These are phyloP conservation scores for Euspilapteryx auroguttella DNA, from an alignment of 2,888 invertebrate genomes.

Conservation along the genomic window DNA sequence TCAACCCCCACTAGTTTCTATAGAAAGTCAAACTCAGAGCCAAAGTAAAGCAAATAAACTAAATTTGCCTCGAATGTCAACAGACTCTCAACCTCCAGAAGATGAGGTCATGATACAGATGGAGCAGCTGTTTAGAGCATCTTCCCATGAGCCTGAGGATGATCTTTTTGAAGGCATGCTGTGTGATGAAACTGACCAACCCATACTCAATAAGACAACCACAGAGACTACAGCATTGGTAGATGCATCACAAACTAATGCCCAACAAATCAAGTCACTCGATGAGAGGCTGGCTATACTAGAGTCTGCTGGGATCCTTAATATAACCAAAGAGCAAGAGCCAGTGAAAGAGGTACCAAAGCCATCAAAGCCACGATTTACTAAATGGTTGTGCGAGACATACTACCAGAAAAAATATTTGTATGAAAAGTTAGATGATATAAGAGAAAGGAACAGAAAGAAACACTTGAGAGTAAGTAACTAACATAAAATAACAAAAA, in stretches of 20 bases:
- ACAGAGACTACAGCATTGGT: not conserved
- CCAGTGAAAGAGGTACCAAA: constrained; percentile 14
- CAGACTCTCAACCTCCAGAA: constrained; percentile 22
- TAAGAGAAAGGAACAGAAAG: constrained; percentile 35
- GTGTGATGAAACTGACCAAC: constrained; percentile 12
- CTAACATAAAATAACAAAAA: not conserved
- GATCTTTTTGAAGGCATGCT: constrained; percentile 38
- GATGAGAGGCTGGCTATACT: constrained; percentile 34
- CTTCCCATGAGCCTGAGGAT: constrained; percentile 27
- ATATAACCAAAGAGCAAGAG: constrained; percentile 5
- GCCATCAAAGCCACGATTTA: constrained; percentile 16
- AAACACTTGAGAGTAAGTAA: constrained; percentile 27
- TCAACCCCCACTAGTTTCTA: no score
- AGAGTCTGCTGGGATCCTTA: constrained; percentile 7
- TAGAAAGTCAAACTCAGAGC: no score
- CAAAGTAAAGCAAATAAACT: no score
- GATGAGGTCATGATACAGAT: constrained; percentile 39
- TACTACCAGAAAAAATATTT: constrained; percentile 37
- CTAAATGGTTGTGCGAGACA: constrained; percentile 50
- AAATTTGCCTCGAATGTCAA: constrained; percentile 12
- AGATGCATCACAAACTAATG: constrained; percentile 17
- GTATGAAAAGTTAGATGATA: constrained; percentile 35
- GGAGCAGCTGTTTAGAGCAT: constrained; percentile 42
- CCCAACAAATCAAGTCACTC: constrained; percentile 27
- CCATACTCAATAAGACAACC: not conserved